A percentile compares a stretch with the other conserved stretches of the same genome.
These are phyloP conservation scores for Bovichtus variegatus DNA, from an alignment of 2,797 vertebrate species.

Conservation along the genomic window DNA sequence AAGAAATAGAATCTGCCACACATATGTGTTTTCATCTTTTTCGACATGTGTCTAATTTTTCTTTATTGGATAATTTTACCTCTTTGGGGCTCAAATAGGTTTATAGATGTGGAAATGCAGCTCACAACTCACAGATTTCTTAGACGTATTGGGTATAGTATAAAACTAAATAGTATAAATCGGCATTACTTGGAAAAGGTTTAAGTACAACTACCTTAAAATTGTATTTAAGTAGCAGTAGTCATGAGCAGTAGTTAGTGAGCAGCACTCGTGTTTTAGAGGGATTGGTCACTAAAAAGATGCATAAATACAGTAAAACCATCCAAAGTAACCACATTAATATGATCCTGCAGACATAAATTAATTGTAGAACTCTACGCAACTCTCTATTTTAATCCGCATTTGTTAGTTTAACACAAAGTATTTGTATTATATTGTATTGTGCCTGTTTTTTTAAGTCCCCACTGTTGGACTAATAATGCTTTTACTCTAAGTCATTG, in stretches of 20 bases:
- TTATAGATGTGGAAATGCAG: not conserved
- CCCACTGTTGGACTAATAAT: not conserved
- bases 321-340: not conserved
- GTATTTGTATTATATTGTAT: not conserved
- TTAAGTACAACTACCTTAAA: not conserved
- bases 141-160: no score
- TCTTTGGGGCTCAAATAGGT: not conserved
- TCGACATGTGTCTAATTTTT: not conserved
- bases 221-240: not conserved
- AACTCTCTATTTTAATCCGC: not conserved
- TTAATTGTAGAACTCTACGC: not conserved
- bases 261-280: not conserved
- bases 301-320: not conserved
- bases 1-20: not conserved
- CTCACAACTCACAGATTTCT: no score
- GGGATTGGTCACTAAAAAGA: not conserved
- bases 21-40: not conserved
- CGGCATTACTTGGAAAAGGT: no score
- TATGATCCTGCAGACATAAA: not conserved
- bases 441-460: not conserved
- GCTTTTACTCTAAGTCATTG: not conserved
- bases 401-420: not conserved
- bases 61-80: not conserved
- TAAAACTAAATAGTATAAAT: not conserved
- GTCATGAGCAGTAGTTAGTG: no score